These are phyloP conservation scores for Pelecanus crispus DNA, from an alignment of 2,113 vertebrate species.

Conservation along the genomic window DNA sequence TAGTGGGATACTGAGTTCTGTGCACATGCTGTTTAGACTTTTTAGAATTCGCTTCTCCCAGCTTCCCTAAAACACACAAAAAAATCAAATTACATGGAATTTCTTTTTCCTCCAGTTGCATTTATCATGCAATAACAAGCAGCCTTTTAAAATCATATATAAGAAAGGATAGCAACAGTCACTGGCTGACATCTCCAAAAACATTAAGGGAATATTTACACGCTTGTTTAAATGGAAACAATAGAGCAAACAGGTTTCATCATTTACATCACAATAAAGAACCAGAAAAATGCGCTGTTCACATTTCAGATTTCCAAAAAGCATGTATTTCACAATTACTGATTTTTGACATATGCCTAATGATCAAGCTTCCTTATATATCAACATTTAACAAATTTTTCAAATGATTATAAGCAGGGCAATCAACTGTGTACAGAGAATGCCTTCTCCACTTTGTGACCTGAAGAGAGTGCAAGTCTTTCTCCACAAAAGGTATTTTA, in stretches of 20 bases:
- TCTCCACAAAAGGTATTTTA: neutral
- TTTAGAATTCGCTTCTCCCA: slow-evolving; percentile 97
- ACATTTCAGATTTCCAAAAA: neutral
- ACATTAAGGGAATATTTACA: neutral
- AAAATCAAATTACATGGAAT: neutral
- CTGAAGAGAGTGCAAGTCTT: neutral
- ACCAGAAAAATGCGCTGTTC: neutral
- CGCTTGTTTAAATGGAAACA: neutral
- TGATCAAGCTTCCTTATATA: neutral
- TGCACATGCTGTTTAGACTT: slow-evolving; percentile 98
- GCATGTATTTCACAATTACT: neutral
- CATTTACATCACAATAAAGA: neutral
- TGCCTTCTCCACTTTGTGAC: neutral
- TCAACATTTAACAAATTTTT: neutral
- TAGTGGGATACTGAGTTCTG: slow-evolving; percentile 89
- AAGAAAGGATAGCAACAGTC: neutral
- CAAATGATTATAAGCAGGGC: neutral
- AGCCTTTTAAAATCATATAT: neutral
- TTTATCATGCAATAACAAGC: neutral
- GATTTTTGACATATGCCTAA: neutral
- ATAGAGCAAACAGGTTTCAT: neutral
- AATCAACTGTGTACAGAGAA: neutral
- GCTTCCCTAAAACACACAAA: slow-evolving; percentile 77
- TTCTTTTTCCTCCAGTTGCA: neutral
- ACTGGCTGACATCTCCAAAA: neutral